Conservation (phyloP, 2,888 invertebrate genomes). For the Thereva nobilitata region DNA sequence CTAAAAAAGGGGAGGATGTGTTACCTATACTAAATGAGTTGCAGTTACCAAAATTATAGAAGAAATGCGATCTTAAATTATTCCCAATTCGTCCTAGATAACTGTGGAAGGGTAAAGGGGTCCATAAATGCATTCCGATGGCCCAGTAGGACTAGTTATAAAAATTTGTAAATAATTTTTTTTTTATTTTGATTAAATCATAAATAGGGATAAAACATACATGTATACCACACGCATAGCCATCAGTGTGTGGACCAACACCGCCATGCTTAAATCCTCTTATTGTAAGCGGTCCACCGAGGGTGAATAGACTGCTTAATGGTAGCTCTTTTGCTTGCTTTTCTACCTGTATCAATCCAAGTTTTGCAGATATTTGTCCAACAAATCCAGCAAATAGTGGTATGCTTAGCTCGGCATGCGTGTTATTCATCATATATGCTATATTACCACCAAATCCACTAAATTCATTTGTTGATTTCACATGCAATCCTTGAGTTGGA, state of each 20-base stretch:
- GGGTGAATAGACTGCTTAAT: constrained; percentile 54
- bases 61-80: constrained; percentile 85
- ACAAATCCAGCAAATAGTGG: constrained; percentile 62
- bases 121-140: constrained; percentile 82
- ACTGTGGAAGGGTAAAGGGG: constrained; percentile 86
- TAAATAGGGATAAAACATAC: constrained; percentile 2
- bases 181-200: constrained; percentile 34
- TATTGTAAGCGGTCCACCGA: constrained; percentile 85
- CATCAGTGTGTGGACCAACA: constrained; percentile 83
- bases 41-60: constrained; percentile 86
- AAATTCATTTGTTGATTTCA: constrained; percentile 79
- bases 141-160: constrained; percentile 83
- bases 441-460: constrained; percentile 85
- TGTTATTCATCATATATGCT: constrained; percentile 83
- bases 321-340: constrained; percentile 52
- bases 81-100: constrained; percentile 79
- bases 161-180: neutral
- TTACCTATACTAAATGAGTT: constrained; percentile 57
- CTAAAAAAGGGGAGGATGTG: neutral
- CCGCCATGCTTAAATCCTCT: constrained; percentile 87
- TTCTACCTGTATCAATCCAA: constrained; percentile 52
- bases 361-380: constrained; percentile 53
- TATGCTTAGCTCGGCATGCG: constrained; percentile 72
- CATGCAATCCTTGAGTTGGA: constrained; percentile 72
- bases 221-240: constrained; percentile 73